Base-by-base conservation (phyloP, 2,888 invertebrate species). In the Imbricaverruca yamaguchii region DNA sequence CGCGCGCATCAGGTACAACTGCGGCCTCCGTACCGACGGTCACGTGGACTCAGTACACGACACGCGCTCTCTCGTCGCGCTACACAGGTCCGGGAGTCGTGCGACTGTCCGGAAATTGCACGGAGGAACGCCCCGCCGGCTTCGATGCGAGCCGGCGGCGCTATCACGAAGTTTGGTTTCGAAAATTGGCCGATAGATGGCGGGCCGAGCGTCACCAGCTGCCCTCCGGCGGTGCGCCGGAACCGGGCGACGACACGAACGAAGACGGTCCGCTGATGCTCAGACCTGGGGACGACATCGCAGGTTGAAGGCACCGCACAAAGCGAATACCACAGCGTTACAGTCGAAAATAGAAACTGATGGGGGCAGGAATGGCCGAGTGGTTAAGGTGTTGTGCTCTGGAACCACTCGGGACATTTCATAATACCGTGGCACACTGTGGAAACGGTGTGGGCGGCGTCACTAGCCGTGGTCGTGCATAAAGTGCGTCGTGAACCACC, bases 181-280 rank as follows among this genome's bases (percentile, higher is more conserved):
- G 3, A 21, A 0, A 15, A 13, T 7, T 1, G 18, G 21, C 39
- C 39, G 39, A 6, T 4, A 39, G 69, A 53, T 39, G 69, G 69
- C 67, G 25, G 3, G 67, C 18, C 12, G 12, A 15, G 15, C 55
- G 55, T 55, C 55, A 74, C 74, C 74, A 74, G 55, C 74, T 55
- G 21, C 67, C 74, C 57, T 80, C 67, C 74, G 15, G 57, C 23
- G 81, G 81, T 13, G 67, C 56, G 8, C 12, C 15, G 25, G 81
- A 80, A n/a, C 81, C 81, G 6, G 81, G 81, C 18, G 81, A 80
- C 10, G 81, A 80, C 23, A 80, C 67, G 21, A 80, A 80, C 56
- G 67, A 69, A 6, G 67, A 69, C 25, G 79, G 79, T 10, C 59
- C 81, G 59, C 74, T 74, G 74, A 74, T 74, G 74, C 74, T 74